Base-by-base conservation (phyloP, 2,113 vertebrate species). In the Canis aureus region DNA sequence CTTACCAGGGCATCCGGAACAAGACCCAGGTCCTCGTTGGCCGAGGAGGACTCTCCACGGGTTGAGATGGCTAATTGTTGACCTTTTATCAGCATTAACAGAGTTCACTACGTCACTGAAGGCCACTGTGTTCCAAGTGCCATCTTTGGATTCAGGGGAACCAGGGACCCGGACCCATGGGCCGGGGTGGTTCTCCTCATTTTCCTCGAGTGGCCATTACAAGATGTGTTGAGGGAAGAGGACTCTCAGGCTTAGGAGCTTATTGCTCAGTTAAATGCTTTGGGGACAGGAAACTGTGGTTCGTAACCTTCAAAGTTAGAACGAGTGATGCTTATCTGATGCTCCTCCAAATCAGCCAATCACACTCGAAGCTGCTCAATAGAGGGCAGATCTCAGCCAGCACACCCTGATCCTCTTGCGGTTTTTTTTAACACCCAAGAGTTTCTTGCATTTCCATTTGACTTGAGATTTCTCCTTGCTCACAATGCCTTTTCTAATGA, bases 261-360 rank as follows among this genome's bases (percentile, higher is more conserved):
- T 67, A 5, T 43, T 73, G 73, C 89, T 95, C 83, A 81, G 79
- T 85, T 96, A 23, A 91, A 73, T 98, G 98, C 98, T 97, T 97
- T 98, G 97, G 98, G 99, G 99, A 99, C 99, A 99, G 99, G 99
- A 99, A 99, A 99, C 98, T 98, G 98, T 98, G 99, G 99, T 99
- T 99, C 97, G 98, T 98, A 98, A 98, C 98, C 98, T 99, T 99
- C 98, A 98, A 94, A 98, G 97, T 98, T 97, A 98, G 98, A 98
- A 98, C 97, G 98, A 98, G 97, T 84, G 98, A 96, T 94, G 78
- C 95, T 98, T 99, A 99, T 99, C 98, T 98, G 95, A 78, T 97
- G 88, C 94, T 98, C 98, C 97, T 98, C 97, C 85, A 76, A 98
- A 93, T 97, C 98, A 98, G 96, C 99, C 98, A 99, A 98, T 99